Evolutionary conservation across 2,888 invertebrate genomes (phyloP).

Genomic region (Chrysopilus asiliformis): DNA sequence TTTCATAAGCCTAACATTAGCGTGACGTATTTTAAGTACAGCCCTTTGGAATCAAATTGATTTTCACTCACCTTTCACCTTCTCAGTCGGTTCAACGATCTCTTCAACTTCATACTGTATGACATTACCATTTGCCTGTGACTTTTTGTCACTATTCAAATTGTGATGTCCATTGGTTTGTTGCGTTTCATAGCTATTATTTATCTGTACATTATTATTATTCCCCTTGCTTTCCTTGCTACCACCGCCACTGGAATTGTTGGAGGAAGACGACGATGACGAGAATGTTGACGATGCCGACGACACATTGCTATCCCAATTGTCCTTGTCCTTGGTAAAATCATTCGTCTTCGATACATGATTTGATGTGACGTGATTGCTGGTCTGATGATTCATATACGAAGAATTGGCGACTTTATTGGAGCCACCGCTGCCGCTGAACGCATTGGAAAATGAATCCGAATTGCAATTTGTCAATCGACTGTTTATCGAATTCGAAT

Average conservation of each 20-base stretch:
- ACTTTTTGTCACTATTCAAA: slow-evolving; percentile 12
- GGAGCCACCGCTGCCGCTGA: slow-evolving; percentile 6
- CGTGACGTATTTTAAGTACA: too few relatives aligned
- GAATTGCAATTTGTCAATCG: slow-evolving; percentile 18
- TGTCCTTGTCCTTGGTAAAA: slow-evolving; percentile 9
- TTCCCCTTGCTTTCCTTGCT: slow-evolving; percentile 6
- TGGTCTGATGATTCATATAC: slow-evolving; percentile 4
- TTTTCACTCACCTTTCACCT: slow-evolving; percentile 24
- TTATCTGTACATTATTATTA: too few relatives aligned
- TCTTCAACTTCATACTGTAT: slow-evolving; percentile 29
- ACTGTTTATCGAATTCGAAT: slow-evolving; percentile 1
- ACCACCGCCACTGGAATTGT: slow-evolving; percentile 5
- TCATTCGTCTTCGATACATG: slow-evolving; percentile 5
- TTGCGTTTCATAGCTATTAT: slow-evolving; percentile 6
- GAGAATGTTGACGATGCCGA: slow-evolving; percentile 7
- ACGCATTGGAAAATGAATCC: slow-evolving; percentile 23
- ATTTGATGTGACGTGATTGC: too few relatives aligned
- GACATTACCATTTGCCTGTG: slow-evolving; percentile 26
- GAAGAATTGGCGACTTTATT: neutral
- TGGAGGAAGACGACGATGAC: slow-evolving; percentile 9
- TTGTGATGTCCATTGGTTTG: neutral
- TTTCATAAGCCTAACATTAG: too few relatives aligned
- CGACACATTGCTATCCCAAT: slow-evolving; percentile 11
- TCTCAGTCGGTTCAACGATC: slow-evolving; percentile 22
- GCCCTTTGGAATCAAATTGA: too few relatives aligned